Conservation (phyloP, 35 echinoderm and acorn worm genomes). For the Anneissia japonica region DNA sequence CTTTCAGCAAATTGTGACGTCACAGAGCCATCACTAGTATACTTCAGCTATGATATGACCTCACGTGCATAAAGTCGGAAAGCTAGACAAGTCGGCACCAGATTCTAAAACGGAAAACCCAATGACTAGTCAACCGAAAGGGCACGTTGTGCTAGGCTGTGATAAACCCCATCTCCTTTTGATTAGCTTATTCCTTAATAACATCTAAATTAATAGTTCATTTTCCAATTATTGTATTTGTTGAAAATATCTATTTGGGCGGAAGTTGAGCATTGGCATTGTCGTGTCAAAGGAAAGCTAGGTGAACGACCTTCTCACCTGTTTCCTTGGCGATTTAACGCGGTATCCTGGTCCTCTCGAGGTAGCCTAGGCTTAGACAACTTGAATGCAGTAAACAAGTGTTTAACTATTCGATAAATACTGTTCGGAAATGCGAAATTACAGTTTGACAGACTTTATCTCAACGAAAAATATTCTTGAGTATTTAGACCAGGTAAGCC, state of each 20-base stretch:
- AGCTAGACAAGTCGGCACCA: constrained; percentile 1
- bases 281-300: background rate
- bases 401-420: background rate
- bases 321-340: background rate
- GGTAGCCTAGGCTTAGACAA: background rate
- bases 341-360: background rate
- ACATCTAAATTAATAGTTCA: constrained; percentile 1
- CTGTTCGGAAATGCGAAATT: background rate
- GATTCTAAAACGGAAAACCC: background rate
- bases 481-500: background rate
- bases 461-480: background rate
- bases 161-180: constrained; percentile 1
- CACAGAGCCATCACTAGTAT: background rate
- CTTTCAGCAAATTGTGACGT: background rate
- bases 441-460: background rate
- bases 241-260: constrained; percentile 1
- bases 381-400: background rate
- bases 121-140: background rate
- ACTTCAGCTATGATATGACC: background rate
- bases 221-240: background rate
- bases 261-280: background rate
- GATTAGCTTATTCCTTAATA: constrained; percentile 2
- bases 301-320: background rate
- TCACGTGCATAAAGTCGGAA: background rate
- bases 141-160: background rate